Evolutionary conservation across 2,888 invertebrate species (phyloP), one percentile per base, ranked within the genome.

Genomic region (Synanthedon tipuliformis): DNA sequence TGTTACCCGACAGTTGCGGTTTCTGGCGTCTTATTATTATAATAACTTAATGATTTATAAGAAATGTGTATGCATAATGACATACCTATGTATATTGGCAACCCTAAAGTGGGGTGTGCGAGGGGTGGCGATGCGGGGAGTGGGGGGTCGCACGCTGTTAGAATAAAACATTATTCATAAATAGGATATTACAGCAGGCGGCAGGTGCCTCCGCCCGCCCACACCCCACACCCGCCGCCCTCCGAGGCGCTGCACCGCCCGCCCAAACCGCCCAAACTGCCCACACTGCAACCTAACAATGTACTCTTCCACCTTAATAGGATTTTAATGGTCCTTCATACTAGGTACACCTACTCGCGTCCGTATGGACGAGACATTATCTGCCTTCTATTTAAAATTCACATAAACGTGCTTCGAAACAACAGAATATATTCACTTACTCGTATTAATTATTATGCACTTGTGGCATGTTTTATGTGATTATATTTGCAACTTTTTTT

Each of bases 161-260:
- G 86, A 85, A 86, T 85, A 85, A 85, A 86, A 86, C 84, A 85
- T 86, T 86, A 85, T 86, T 86, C 86, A 86, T 86, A 86, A 86
- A 84, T 83, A 84, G 84, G 79, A 81, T 81, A 84, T 84, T 85
- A 84, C 81, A 75, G 73, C 78, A 78, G 76, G 73, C 71, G 76
- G 73, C 78, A 78, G 76, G 73, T 72, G 71, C 62, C 64, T 55
- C 62, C 63, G 65, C 62, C 59, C 57, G 61, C 55, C 54, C 56
- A 58, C 51, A 57, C 41, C 55, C 54, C 56, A 52, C 54, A 55
- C 59, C 56, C 52, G 57, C 54, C 53, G 57, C 51, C 48, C 34
- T 34, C 50, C 57, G 54, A 55, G 55, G 56, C 57, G 56, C 52
- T 45, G 48, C 57, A 56, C 65, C 63, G 57, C 59, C 49, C 49